These are phyloP conservation scores for Terebella lapidaria DNA, from an alignment of 2,888 invertebrate species.

Conservation along the genomic window DNA sequence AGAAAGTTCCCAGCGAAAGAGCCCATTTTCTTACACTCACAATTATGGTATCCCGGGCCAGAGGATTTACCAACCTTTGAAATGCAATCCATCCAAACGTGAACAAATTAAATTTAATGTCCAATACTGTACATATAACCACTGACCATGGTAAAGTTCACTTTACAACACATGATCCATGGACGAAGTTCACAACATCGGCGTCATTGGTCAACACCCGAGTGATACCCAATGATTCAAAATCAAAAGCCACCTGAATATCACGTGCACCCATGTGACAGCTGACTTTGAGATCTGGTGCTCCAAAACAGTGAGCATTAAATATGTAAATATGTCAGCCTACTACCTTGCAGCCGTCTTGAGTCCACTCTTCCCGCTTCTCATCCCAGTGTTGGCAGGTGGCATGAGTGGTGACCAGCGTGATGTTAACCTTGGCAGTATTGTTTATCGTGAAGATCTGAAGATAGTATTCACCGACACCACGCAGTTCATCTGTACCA, in stretches of 20 bases:
- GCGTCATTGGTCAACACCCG: too few relatives aligned
- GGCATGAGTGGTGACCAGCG: background rate
- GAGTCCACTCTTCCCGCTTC: background rate
- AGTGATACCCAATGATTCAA: too few relatives aligned
- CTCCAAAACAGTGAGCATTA: background rate
- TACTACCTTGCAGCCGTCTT: background rate
- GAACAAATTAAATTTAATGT: too few relatives aligned
- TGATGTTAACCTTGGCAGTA: background rate
- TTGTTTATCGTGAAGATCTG: background rate
- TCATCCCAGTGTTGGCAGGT: slow-evolving; percentile 1
- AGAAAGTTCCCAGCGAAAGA: slow-evolving; percentile 12
- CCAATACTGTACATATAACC: too few relatives aligned
- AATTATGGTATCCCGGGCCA: slow-evolving; percentile 10
- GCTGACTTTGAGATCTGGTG: background rate
- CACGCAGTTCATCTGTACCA: too few relatives aligned
- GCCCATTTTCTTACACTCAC: slow-evolving; percentile 14
- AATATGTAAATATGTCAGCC: too few relatives aligned
- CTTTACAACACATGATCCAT: too few relatives aligned
- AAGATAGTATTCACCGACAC: too few relatives aligned
- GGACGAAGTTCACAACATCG: too few relatives aligned
- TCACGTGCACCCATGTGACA: background rate
- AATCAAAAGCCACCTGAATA: background rate
- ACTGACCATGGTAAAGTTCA: too few relatives aligned
- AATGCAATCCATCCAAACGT: background rate
- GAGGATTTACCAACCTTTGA: background rate